phyloP scores from a whole-genome alignment of 2,888 invertebrate genomes.

The Notodonta dromedarius region DNA sequence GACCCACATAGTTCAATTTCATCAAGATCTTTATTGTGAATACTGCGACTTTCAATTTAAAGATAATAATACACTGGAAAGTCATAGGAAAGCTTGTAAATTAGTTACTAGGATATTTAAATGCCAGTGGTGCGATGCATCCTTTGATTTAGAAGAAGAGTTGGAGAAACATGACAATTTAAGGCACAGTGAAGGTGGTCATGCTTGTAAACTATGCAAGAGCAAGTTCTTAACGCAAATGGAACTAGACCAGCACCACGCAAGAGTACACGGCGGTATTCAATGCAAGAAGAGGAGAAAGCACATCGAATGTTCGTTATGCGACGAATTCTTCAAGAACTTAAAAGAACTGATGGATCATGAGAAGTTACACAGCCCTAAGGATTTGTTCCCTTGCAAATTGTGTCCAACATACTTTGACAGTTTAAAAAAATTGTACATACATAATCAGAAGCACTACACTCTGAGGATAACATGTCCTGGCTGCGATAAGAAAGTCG shows the following conservation, averaged over 20 bases:
- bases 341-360: conserved; percentile 52
- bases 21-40: conserved; percentile 51
- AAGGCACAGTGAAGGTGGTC: conserved; percentile 46
- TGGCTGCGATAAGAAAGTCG: conserved; percentile 49
- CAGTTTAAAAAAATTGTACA: conserved; percentile 48
- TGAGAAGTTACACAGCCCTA: conserved; percentile 43
- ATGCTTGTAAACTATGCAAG: conserved; percentile 53
- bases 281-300: conserved; percentile 55
- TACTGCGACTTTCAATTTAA: conserved; percentile 56
- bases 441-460: conserved; percentile 54
- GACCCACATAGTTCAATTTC: conserved; percentile 55
- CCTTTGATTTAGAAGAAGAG: conserved; percentile 48
- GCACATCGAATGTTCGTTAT: conserved; percentile 57
- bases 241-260: conserved; percentile 52
- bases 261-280: conserved; percentile 52
- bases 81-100: conserved; percentile 49
- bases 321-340: conserved; percentile 50
- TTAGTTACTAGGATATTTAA: conserved; percentile 33
- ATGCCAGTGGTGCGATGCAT: conserved; percentile 51
- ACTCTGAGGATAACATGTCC: conserved; percentile 48
- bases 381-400: conserved; percentile 51
- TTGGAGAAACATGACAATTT: conserved; percentile 44
- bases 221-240: conserved; percentile 46
- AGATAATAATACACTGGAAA: conserved; percentile 36
- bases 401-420: conserved; percentile 50